Evolutionary conservation across 92 coral and sea anemone genomes (phyloP).

Genomic region (Plumapathes pennacea): DNA sequence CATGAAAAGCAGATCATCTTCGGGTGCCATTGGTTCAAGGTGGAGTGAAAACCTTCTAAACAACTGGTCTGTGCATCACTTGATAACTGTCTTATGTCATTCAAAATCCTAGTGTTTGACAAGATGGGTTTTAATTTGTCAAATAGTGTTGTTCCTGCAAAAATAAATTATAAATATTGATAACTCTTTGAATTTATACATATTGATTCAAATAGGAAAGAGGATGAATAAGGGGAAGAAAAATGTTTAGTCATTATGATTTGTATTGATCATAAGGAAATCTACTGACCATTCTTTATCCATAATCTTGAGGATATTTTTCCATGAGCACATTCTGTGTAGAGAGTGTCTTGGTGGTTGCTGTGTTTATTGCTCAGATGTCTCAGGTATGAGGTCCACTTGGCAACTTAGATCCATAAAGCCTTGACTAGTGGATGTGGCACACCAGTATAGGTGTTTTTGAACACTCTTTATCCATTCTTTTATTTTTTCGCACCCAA

Average conservation of each 20-base stretch:
- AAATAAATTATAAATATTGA: neutral
- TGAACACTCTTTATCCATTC: slow-evolving; percentile 6
- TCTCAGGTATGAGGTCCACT: slow-evolving; percentile 25
- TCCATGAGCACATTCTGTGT: slow-evolving; percentile 9
- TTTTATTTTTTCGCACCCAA: slow-evolving; percentile 2
- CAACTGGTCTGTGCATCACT: slow-evolving; percentile 45
- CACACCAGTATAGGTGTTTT: slow-evolving; percentile 40
- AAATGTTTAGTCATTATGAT: too few relatives aligned
- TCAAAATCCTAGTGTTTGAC: slow-evolving; percentile 29
- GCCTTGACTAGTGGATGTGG: slow-evolving; percentile 18
- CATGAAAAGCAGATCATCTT: slow-evolving; percentile 46
- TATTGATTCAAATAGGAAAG: too few relatives aligned
- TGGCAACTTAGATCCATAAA: slow-evolving; percentile 25
- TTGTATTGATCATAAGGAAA: too few relatives aligned
- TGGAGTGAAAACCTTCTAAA: slow-evolving; percentile 31
- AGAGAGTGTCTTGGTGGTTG: slow-evolving; percentile 20
- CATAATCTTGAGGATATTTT: slow-evolving; percentile 1
- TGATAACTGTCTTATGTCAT: slow-evolving; percentile 33
- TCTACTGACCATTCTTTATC: slow-evolving; percentile 30
- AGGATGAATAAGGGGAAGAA: too few relatives aligned
- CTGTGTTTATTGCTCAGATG: slow-evolving; percentile 25
- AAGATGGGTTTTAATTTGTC: slow-evolving; percentile 29
- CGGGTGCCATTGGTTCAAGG: slow-evolving; percentile 42
- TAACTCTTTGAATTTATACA: too few relatives aligned
- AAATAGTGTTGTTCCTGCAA: slow-evolving; percentile 37